phyloP scores from a whole-genome alignment of 2,797 vertebrate species.

The Stomatorhinus walkeri region DNA sequence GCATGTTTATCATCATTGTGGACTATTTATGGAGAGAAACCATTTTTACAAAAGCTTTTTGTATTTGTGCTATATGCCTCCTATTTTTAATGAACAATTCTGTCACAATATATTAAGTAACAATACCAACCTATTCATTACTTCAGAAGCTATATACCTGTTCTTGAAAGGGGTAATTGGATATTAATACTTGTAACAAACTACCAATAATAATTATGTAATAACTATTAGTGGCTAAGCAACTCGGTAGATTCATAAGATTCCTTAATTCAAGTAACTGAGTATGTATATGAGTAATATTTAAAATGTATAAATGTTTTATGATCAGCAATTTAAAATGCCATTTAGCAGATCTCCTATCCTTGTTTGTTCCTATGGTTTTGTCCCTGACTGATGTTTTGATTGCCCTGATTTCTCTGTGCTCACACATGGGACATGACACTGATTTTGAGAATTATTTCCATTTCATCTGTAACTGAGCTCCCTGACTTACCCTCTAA shows the following conservation, averaged over 20 bases:
- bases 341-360: not conserved
- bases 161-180: not conserved
- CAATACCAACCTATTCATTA: not conserved
- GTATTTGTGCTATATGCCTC: not conserved
- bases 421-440: not conserved
- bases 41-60: constrained; percentile 2
- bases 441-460: not conserved
- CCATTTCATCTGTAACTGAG: constrained; percentile 3
- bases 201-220: not conserved
- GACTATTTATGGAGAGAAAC: constrained; percentile 14
- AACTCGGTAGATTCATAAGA: not conserved
- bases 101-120: not conserved
- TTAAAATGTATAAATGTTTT: not conserved
- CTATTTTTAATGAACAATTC: not conserved
- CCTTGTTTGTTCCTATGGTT: not conserved
- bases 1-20: not conserved
- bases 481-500: not conserved
- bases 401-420: not conserved
- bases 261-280: not conserved
- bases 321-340: not conserved
- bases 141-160: not conserved
- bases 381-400: not conserved
- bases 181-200: not conserved
- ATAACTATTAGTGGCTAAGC: not conserved
- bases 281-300: not conserved